These are phyloP conservation scores for Brevipalpus yothersi DNA, from an alignment of 1,140 invertebrate genomes.

Conservation along the genomic window DNA sequence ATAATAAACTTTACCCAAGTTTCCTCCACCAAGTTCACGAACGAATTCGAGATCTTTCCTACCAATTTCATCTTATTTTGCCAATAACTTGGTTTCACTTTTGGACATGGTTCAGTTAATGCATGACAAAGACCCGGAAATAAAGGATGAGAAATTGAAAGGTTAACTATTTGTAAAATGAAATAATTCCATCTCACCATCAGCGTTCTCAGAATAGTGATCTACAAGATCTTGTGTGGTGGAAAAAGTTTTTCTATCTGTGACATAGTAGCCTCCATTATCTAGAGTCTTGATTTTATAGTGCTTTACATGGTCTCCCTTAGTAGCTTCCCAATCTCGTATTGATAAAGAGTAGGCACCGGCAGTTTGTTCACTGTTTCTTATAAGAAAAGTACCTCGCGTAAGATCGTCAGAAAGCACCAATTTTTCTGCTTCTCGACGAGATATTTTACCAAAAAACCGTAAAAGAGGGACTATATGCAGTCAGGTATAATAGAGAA, in stretches of 20 bases:
- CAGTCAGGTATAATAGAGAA: no score
- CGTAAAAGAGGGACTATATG: slow-evolving; percentile 32
- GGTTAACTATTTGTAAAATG: background rate
- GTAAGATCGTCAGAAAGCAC: slow-evolving; percentile 70
- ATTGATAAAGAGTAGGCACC: slow-evolving; percentile 75
- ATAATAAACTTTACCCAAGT: slow-evolving; percentile 95
- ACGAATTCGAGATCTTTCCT: slow-evolving; percentile 60
- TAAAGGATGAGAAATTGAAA: no score
- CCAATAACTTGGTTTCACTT: slow-evolving; percentile 79
- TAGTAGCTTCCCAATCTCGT: slow-evolving; percentile 76
- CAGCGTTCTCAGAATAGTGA: slow-evolving; percentile 49
- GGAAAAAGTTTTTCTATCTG: slow-evolving; percentile 72
- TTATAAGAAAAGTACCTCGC: slow-evolving; percentile 80
- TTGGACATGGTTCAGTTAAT: slow-evolving; percentile 65
- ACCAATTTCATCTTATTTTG: slow-evolving; percentile 83
- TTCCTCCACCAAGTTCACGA: slow-evolving; percentile 71
- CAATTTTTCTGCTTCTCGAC: slow-evolving; percentile 86
- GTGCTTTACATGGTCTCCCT: slow-evolving; percentile 85
- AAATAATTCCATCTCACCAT: slow-evolving; percentile 28
- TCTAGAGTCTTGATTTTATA: slow-evolving; percentile 90
- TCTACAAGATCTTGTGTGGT: slow-evolving; percentile 66
- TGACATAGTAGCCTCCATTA: slow-evolving; percentile 75
- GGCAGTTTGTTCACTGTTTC: slow-evolving; percentile 68
- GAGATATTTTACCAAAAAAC: slow-evolving; percentile 89
- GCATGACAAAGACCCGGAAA: slow-evolving; percentile 47